A percentile compares a stretch with the other conserved stretches of the same genome.
Evolutionary conservation across 1,140 invertebrate species (phyloP).

Genomic region (Scaptomyza hsui): DNA sequence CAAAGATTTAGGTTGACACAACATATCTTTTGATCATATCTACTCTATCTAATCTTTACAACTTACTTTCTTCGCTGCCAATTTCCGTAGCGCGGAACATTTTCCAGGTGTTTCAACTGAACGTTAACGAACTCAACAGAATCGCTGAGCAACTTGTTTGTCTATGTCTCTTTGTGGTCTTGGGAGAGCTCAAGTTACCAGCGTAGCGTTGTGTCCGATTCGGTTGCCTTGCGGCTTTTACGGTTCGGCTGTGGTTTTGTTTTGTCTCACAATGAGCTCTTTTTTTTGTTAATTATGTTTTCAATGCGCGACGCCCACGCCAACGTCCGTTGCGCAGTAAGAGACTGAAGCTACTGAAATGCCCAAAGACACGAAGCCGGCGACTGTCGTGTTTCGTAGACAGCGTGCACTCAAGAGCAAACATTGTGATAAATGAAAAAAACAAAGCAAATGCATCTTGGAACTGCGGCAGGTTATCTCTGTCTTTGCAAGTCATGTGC

Average conservation of each 20-base stretch:
- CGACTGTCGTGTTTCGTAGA: slow-evolving; percentile 23
- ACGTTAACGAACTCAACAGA: slow-evolving; percentile 43
- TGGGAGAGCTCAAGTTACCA: slow-evolving; percentile 51
- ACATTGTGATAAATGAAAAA: slow-evolving; percentile 63
- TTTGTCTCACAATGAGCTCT: slow-evolving; percentile 41
- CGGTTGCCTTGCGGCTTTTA: slow-evolving; percentile 62
- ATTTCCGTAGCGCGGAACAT: slow-evolving; percentile 80
- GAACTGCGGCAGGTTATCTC: slow-evolving; percentile 64
- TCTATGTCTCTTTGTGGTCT: slow-evolving; percentile 14
- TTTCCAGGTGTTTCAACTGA: slow-evolving; percentile 41
- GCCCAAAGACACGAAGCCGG: slow-evolving; percentile 1
- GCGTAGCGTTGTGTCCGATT: slow-evolving; percentile 15
- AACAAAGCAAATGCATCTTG: slow-evolving; percentile 39
- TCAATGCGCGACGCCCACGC: slow-evolving; percentile 22
- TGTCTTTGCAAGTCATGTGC: slow-evolving; percentile 33
- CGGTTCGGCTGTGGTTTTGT: slow-evolving; percentile 49
- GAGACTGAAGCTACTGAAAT: slow-evolving; percentile 50
- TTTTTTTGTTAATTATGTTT: slow-evolving; percentile 18
- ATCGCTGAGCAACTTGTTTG: slow-evolving; percentile 26
- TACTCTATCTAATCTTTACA: slow-evolving; percentile 26
- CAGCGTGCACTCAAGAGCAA: slow-evolving; percentile 48
- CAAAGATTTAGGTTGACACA: background rate
- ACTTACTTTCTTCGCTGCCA: slow-evolving; percentile 82
- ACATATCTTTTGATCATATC: slow-evolving; percentile 36
- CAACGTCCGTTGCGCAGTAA: slow-evolving; percentile 45